Percentiles rank a stretch among this genome's conserved stretches.
phyloP scores from a whole-genome alignment of 2,888 invertebrate genomes.

The Rapana venosa region DNA sequence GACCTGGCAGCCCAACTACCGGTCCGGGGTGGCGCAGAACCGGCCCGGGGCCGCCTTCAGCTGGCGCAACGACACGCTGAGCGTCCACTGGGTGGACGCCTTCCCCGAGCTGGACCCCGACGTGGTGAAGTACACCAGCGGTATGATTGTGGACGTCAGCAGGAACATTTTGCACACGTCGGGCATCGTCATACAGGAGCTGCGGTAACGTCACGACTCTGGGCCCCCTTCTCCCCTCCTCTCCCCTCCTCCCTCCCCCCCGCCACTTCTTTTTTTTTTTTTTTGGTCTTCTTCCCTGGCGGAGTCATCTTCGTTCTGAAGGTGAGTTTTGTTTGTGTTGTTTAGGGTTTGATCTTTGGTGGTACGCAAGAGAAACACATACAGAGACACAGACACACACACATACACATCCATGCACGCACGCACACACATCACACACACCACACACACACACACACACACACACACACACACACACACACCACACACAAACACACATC shows the following conservation, averaged over 20 bases:
- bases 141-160: constrained; percentile 52
- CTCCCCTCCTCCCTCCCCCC: not conserved
- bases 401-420: not conserved
- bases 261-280: not conserved
- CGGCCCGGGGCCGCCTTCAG: constrained; percentile 50
- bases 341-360: too few relatives aligned
- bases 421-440: constrained; percentile 20
- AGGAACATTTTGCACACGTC: constrained; percentile 50
- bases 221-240: not conserved
- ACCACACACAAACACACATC: not conserved
- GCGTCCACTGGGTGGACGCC: constrained; percentile 53
- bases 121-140: constrained; percentile 57
- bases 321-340: too few relatives aligned
- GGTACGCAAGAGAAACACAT: not conserved
- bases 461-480: not conserved
- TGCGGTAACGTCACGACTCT: constrained; percentile 30
- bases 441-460: not conserved
- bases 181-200: constrained; percentile 50
- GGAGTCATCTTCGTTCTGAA: too few relatives aligned
- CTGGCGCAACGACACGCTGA: constrained; percentile 56
- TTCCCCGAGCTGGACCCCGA: constrained; percentile 56
- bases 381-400: not conserved
- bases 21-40: constrained; percentile 50
- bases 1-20: constrained; percentile 54
- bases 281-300: not conserved